phyloP scores from a whole-genome alignment of 2,113 vertebrate species.

The Onychostruthus taczanowskii region DNA sequence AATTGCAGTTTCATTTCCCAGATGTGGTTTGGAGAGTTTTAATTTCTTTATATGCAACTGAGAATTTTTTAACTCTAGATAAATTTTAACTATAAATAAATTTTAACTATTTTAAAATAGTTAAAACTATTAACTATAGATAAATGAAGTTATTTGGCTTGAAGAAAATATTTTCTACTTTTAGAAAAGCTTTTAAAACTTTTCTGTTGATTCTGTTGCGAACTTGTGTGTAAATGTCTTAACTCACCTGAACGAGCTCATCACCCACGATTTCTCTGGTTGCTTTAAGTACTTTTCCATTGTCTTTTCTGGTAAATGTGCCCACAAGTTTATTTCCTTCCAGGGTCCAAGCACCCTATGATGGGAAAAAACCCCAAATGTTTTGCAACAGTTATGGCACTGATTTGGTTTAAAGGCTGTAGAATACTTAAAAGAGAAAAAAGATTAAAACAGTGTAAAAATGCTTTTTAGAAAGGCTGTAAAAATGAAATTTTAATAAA shows the following conservation, averaged over 20 bases:
- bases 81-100: background rate
- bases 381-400: background rate
- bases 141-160: background rate
- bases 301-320: conserved; percentile 84
- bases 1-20: background rate
- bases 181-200: background rate
- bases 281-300: conserved; percentile 78
- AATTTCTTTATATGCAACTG: background rate
- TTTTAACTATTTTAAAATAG: no score
- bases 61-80: background rate
- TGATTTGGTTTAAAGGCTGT: background rate
- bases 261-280: conserved; percentile 73
- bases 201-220: background rate
- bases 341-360: conserved; percentile 80
- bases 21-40: background rate
- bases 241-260: conserved; percentile 87
- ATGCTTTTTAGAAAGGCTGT: background rate
- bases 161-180: background rate
- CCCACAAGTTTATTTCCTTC: conserved; percentile 81
- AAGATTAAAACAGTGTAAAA: background rate
- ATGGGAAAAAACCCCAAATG: background rate
- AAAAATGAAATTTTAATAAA: background rate
- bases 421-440: background rate
- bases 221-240: background rate
- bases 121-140: background rate